phyloP scores from a whole-genome alignment of 2,888 invertebrate species.

The Coelopa pilipes region DNA sequence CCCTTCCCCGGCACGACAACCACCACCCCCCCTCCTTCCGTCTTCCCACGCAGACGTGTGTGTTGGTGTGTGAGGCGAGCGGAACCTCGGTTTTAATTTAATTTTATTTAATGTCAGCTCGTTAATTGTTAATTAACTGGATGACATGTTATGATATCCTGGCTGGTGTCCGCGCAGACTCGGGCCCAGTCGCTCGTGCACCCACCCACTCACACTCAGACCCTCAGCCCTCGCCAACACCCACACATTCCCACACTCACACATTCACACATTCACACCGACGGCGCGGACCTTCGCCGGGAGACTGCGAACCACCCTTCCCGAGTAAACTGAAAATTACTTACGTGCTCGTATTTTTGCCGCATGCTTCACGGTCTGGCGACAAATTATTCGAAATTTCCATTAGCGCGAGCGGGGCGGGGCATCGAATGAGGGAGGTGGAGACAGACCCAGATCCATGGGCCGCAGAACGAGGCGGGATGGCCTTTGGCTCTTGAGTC shows the following conservation, averaged over 20 bases:
- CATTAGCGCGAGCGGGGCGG: slow-evolving; percentile 25
- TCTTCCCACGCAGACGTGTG: too few species aligned
- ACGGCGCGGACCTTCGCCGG: not conserved
- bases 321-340: not conserved
- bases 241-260: not conserved
- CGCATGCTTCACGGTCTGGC: slow-evolving; percentile 33
- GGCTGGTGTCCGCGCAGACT: not conserved
- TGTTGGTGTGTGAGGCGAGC: too few species aligned
- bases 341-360: not conserved
- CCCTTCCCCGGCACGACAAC: too few species aligned
- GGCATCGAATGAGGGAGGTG: too few species aligned
- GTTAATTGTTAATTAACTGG: slow-evolving; percentile 42
- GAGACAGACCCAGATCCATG: too few species aligned
- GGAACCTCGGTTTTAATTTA: slow-evolving; percentile 14
- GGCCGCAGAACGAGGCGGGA: too few species aligned
- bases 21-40: not conserved
- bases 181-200: not conserved
- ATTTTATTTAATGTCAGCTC: slow-evolving; percentile 37
- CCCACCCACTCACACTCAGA: not conserved
- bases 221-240: not conserved
- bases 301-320: not conserved
- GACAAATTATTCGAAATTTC: slow-evolving; percentile 39
- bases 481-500: too few species aligned
- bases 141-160: slow-evolving; percentile 28
- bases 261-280: not conserved